Percentiles rank a stretch among this genome's conserved stretches.
phyloP scores from a whole-genome alignment of 2,113 vertebrate species.

The Dermatemys mawii region DNA sequence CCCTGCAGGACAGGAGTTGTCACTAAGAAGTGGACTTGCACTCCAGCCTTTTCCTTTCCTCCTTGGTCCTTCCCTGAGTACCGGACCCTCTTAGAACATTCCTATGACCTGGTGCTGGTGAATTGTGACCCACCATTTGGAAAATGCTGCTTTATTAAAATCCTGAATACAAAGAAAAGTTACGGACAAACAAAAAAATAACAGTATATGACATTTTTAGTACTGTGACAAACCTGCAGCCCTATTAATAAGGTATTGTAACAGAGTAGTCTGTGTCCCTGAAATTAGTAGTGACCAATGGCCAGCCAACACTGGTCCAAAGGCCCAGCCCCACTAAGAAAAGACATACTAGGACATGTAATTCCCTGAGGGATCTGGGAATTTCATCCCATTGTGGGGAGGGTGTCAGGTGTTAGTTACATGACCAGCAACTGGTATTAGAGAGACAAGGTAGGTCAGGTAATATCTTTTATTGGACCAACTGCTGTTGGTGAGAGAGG shows the following conservation, averaged over 20 bases:
- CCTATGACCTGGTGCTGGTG: background rate
- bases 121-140: too few relatives aligned
- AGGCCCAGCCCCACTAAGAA: background rate
- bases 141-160: background rate
- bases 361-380: background rate
- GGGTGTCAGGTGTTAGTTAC: background rate
- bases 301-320: background rate
- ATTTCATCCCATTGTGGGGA: background rate
- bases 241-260: background rate
- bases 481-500: background rate
- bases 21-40: background rate
- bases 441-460: background rate
- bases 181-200: background rate
- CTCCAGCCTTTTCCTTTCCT: background rate
- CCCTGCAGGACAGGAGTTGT: background rate
- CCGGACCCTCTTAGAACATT: background rate
- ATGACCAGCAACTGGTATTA: background rate
- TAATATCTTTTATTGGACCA: background rate
- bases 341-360: background rate
- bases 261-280: rapidly evolving
- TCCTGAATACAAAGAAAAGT: background rate
- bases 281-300: background rate
- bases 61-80: background rate
- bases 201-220: background rate
- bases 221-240: too few relatives aligned